These are phyloP conservation scores for Drosophila falleni DNA, from an alignment of 2,888 invertebrate species.

Conservation along the genomic window DNA sequence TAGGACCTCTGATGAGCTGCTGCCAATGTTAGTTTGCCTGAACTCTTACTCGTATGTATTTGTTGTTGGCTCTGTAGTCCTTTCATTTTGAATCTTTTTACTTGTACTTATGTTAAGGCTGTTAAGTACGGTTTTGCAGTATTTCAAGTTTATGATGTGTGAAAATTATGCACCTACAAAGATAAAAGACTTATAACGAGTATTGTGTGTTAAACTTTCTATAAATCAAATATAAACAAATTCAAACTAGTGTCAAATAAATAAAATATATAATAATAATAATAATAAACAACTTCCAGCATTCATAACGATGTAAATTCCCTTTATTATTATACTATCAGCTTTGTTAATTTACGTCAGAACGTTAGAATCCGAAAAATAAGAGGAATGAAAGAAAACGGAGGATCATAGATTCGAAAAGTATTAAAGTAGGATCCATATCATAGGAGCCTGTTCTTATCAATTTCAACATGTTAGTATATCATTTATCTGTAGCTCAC, in stretches of 20 bases:
- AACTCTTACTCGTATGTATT: conserved; percentile 11
- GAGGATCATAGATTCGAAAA: too few relatives aligned
- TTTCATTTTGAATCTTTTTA: conserved; percentile 29
- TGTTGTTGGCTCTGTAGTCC: conserved; percentile 26
- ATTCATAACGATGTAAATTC: too few relatives aligned
- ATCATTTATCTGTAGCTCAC: too few relatives aligned
- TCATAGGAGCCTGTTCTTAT: too few relatives aligned
- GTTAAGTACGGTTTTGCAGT: conserved; percentile 69
- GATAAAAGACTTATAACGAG: not conserved
- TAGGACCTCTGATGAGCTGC: conserved; percentile 44
- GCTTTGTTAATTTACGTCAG: too few relatives aligned
- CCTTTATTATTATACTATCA: too few relatives aligned
- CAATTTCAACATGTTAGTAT: not conserved
- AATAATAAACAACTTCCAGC: too few relatives aligned
- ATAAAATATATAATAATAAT: not conserved
- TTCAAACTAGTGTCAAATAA: not conserved
- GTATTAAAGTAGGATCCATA: too few relatives aligned
- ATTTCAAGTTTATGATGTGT: conserved; percentile 26
- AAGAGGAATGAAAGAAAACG: too few relatives aligned
- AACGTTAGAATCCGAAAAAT: too few relatives aligned
- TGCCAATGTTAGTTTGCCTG: conserved; percentile 31
- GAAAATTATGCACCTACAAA: not conserved
- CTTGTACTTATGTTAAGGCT: conserved; percentile 44
- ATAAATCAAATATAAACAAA: not conserved
- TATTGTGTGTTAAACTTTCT: not conserved